These are phyloP conservation scores for Zele albiditarsus DNA, from an alignment of 2,888 invertebrate species.

Conservation along the genomic window DNA sequence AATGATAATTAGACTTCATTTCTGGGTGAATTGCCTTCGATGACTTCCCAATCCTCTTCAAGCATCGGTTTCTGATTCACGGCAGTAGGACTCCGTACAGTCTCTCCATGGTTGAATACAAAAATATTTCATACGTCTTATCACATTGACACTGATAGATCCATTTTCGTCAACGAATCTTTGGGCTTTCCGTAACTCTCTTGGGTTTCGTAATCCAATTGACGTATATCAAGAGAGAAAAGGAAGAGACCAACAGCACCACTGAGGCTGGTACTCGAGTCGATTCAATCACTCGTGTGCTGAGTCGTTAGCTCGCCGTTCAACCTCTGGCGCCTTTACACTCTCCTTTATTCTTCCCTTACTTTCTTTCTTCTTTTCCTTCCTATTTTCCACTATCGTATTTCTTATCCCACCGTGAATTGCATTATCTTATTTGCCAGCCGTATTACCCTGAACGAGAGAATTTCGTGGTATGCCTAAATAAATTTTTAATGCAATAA, in stretches of 20 bases:
- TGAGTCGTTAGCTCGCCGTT: conserved; percentile 67
- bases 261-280: conserved; percentile 60
- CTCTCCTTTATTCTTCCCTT: conserved; percentile 5
- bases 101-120: neutral
- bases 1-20: neutral
- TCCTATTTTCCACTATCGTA: conserved; percentile 4
- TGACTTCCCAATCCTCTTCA: neutral
- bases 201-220: conserved; percentile 70
- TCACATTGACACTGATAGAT: neutral
- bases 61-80: no score
- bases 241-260: conserved; percentile 52
- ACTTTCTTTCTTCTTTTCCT: conserved; percentile 10
- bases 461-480: neutral
- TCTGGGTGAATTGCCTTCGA: neutral
- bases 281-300: conserved; percentile 61
- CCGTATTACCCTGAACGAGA: neutral
- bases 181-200: neutral
- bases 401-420: conserved; percentile 2
- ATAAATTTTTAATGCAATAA: no score
- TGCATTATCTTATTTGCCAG: conserved; percentile 14
- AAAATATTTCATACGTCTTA: neutral
- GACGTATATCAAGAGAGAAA: conserved; percentile 54
- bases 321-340: conserved; percentile 56
- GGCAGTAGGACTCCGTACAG: neutral
- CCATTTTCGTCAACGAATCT: neutral